Conservation (phyloP, 2,113 vertebrate genomes). For the Malurus elegans region DNA sequence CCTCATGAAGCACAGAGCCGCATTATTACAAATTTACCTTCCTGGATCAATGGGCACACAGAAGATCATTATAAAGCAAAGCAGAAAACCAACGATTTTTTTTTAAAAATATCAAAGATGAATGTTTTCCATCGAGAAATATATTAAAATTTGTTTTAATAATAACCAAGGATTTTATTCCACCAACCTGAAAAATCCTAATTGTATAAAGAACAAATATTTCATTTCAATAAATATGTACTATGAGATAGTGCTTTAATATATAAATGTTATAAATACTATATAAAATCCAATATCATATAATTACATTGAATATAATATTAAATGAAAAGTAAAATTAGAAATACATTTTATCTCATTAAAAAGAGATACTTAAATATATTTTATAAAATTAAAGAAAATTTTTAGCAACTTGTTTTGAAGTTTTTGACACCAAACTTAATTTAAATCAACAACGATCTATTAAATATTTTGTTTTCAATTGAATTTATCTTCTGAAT, state of each 20-base stretch:
- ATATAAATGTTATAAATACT: background rate
- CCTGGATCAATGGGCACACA: background rate
- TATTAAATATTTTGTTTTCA: background rate
- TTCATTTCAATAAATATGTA: background rate
- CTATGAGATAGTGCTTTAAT: background rate
- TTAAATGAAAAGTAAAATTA: background rate
- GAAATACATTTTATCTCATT: background rate
- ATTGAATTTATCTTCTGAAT: background rate
- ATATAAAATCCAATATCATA: background rate
- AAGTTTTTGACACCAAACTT: background rate
- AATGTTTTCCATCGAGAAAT: background rate
- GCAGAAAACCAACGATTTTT: background rate
- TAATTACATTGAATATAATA: background rate
- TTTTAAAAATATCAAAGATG: background rate
- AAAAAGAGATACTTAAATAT: background rate
- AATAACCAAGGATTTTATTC: background rate
- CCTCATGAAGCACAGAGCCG: background rate
- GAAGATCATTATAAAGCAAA: background rate
- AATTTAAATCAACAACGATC: background rate
- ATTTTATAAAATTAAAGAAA: background rate
- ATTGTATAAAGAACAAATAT: background rate
- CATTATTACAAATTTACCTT: background rate
- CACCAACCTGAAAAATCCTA: background rate
- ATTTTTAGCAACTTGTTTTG: background rate
- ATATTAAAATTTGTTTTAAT: background rate